Conservation (phyloP, 2,888 invertebrate genomes). For the Pandemis corylana region DNA sequence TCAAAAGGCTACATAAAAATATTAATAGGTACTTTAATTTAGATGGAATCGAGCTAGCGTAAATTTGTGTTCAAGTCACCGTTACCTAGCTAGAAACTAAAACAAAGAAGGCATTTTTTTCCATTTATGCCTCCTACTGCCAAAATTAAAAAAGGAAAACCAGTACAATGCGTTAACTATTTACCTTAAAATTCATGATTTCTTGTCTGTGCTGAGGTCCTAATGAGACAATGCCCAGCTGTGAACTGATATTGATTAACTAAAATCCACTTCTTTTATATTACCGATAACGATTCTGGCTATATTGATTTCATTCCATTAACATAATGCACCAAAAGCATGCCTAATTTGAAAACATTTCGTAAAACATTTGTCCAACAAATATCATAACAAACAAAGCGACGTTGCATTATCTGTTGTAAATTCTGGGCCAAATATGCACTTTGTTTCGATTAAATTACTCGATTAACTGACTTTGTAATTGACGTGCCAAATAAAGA, state of each 20-base stretch:
- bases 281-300: slow-evolving; percentile 47
- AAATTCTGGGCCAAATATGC: slow-evolving; percentile 14
- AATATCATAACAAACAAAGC: slow-evolving; percentile 22
- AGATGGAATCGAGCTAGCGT: too few species aligned
- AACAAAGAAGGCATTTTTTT: too few species aligned
- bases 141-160: too few species aligned
- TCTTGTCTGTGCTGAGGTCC: slow-evolving; percentile 10
- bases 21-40: too few species aligned
- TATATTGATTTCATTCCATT: slow-evolving; percentile 51
- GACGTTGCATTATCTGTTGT: slow-evolving; percentile 21
- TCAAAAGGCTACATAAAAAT: too few species aligned
- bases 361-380: slow-evolving; percentile 37
- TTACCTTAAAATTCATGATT: slow-evolving; percentile 39
- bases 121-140: too few species aligned
- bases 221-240: slow-evolving; percentile 19
- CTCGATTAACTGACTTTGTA: neutral
- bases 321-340: slow-evolving; percentile 46
- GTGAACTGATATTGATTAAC: slow-evolving; percentile 43
- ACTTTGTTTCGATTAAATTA: slow-evolving; percentile 24
- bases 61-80: too few species aligned
- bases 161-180: neutral
- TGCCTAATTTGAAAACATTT: slow-evolving; percentile 40
- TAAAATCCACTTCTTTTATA: slow-evolving; percentile 45
- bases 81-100: too few species aligned
- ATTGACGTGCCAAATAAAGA: neutral